Base-by-base conservation (phyloP, 92 coral and sea anemone genomes). In the Bergia puertoricense region DNA sequence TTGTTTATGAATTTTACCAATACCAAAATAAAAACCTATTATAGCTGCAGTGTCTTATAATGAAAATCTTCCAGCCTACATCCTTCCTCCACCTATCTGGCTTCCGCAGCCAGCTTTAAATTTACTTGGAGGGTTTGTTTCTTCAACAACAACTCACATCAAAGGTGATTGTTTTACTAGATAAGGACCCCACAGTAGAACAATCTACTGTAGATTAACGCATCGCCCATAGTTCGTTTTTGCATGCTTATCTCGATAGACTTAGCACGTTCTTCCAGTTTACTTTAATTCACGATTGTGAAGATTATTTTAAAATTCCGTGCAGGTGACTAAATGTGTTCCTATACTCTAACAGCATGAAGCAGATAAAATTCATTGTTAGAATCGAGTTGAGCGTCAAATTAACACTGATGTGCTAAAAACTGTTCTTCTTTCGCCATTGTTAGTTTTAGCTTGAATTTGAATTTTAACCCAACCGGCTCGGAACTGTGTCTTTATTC, bases 31-130 rank as follows among this genome's bases (percentile, higher is more conserved):
- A 83, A 94, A 89, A 85, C 90, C 91, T 86, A 92, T 91, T 94
- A 91, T 91, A 68, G 44, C 69, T 81, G 45, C 72, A 89, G 95
- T 68, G 95, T 90, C 73, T 57, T 59, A 94, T 92, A 95, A 95
- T 95, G 93, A 92, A 94, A 94, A 90, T 79, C 76, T 79, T 78
- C 88, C 23, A 85, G 44, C 85, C 91, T 42, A 91, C 91, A 91
- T 91, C 93, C 93, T 93, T 88, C 95, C 93, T 92, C 81, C 54
- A 69, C 89, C 86, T 89, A 88, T 91, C 91, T 91, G n/a, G 87
- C 94, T 95, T 95, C 98, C 98, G 96, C 77, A 86, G 81, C 91
- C 94, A 91, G 92, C 94, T 95, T 91, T 90, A 94, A 89, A 94
- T 95, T 95, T 95, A 94, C 96, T 95, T 89, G 91, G 83, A 50